These are phyloP conservation scores for Linnaemya tessellans DNA, from an alignment of 2,888 invertebrate genomes.

Conservation along the genomic window DNA sequence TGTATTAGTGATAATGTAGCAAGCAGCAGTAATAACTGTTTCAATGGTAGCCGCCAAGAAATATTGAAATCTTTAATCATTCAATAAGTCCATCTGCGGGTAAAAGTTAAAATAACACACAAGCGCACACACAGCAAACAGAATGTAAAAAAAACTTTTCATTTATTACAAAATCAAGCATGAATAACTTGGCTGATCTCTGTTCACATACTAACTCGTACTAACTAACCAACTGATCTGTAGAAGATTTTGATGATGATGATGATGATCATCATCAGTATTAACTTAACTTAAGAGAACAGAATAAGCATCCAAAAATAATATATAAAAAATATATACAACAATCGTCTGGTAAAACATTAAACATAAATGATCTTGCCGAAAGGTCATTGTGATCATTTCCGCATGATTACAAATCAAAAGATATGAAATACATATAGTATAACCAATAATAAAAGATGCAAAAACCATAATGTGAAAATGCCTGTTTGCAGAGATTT, in stretches of 20 bases:
- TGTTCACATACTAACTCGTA: conserved; percentile 40
- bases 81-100: conserved; percentile 31
- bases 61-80: conserved; percentile 54
- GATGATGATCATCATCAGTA: conserved; percentile 34
- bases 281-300: conserved; percentile 30
- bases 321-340: conserved; percentile 38
- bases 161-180: conserved; percentile 54
- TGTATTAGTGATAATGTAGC: conserved; percentile 36
- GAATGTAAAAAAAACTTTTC: conserved; percentile 28
- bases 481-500: background rate
- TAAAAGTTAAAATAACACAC: conserved; percentile 53
- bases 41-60: conserved; percentile 29
- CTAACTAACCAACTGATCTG: conserved; percentile 39
- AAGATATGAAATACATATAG: conserved; percentile 42
- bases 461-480: background rate
- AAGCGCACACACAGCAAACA: background rate
- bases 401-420: conserved; percentile 80
- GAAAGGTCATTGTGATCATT: conserved; percentile 82
- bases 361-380: conserved; percentile 76
- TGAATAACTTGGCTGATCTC: conserved; percentile 58
- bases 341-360: conserved; percentile 65
- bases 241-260: conserved; percentile 31
- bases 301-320: conserved; percentile 38
- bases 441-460: conserved; percentile 31
- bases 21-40: conserved; percentile 18